Percentiles rank a stretch among this genome's conserved stretches.
Conservation (phyloP, 2,797 vertebrate species). For the Ptychadena robeensis region DNA sequence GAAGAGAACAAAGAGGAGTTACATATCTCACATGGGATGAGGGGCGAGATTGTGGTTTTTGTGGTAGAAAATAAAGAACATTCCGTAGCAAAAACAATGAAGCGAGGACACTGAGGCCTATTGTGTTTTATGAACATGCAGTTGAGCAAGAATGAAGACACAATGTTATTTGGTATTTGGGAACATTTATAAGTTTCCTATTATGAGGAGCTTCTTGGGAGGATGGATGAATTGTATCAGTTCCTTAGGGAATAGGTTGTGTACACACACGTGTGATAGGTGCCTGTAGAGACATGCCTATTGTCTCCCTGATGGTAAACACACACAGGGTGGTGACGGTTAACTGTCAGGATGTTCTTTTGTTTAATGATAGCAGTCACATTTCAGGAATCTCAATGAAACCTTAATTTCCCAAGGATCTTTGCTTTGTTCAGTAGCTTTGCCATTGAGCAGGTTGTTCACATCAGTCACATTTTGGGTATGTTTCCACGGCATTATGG, state of each 20-base stretch:
- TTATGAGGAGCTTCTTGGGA: slow-evolving; percentile 7
- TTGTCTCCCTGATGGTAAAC: too few relatives aligned
- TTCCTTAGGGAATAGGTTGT: neutral
- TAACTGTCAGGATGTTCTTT: too few relatives aligned
- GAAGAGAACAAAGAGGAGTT: slow-evolving; percentile 45
- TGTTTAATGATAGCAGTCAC: too few relatives aligned
- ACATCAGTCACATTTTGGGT: too few relatives aligned
- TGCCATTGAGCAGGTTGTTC: too few relatives aligned
- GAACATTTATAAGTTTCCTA: slow-evolving; percentile 19
- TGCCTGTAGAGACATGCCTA: too few relatives aligned
- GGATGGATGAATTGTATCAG: neutral
- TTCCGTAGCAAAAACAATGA: slow-evolving; percentile 41
- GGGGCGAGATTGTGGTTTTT: slow-evolving; percentile 46
- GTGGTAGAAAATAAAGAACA: slow-evolving; percentile 41
- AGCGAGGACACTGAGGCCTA: slow-evolving; percentile 29
- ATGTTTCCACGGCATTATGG: too few relatives aligned
- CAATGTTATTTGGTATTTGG: slow-evolving; percentile 27
- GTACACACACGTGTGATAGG: too few relatives aligned
- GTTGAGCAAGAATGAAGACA: slow-evolving; percentile 31
- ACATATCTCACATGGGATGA: slow-evolving; percentile 11
- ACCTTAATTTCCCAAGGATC: too few relatives aligned
- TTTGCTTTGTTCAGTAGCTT: too few relatives aligned
- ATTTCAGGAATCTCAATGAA: too few relatives aligned
- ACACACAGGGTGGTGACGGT: too few relatives aligned
- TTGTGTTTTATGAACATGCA: slow-evolving; percentile 14